Percentiles rank a stretch among this genome's conserved stretches.
Conservation (phyloP, 2,113 vertebrate genomes). For the Regulus satrapa region DNA sequence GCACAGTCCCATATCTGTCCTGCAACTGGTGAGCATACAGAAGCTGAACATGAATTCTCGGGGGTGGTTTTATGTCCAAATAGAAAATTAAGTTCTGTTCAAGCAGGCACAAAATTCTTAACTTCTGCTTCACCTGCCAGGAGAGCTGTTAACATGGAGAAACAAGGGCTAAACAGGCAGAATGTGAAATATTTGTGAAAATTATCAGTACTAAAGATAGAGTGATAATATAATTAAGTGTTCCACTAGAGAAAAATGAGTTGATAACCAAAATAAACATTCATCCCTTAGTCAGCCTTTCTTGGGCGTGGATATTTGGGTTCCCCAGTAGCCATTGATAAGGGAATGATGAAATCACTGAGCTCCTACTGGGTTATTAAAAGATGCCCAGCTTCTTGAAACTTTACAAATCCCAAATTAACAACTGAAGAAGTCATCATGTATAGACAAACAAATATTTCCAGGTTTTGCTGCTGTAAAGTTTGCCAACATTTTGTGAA, state of each 20-base stretch:
- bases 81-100: neutral
- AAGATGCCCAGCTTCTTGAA: neutral
- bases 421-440: neutral
- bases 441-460: rapidly evolving
- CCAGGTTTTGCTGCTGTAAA: neutral
- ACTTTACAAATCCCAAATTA: neutral
- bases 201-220: neutral
- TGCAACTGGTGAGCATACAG: neutral
- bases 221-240: neutral
- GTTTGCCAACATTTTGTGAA: neutral
- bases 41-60: neutral
- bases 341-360: neutral
- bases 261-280: neutral
- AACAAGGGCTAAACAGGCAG: neutral
- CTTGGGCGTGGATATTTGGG: neutral
- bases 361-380: neutral
- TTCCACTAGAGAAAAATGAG: neutral
- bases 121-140: neutral
- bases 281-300: neutral
- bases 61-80: neutral
- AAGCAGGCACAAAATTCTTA: neutral
- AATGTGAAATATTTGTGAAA: neutral
- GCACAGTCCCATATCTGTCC: neutral
- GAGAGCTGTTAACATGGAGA: neutral
- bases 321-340: neutral